These are phyloP conservation scores for Leucoraja ocellata DNA, from an alignment of 2,797 vertebrate genomes.

Conservation along the genomic window DNA sequence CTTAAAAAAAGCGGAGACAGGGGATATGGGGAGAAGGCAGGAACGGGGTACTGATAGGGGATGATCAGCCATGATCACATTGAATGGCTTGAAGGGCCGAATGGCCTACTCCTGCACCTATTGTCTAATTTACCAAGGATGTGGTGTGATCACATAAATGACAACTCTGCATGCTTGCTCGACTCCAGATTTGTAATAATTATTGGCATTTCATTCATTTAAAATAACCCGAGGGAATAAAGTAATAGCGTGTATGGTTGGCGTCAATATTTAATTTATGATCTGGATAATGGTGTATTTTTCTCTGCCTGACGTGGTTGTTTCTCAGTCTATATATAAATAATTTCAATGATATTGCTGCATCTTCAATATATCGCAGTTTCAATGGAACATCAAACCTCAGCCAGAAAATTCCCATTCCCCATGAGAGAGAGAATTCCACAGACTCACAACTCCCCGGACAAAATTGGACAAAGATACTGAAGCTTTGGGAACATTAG, in stretches of 20 bases:
- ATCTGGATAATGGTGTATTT: background rate
- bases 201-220: slow-evolving; percentile 6
- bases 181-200: background rate
- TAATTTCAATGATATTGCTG: background rate
- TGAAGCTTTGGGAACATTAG: background rate
- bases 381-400: background rate
- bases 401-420: background rate
- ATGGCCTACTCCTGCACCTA: too few species aligned
- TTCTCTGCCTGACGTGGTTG: background rate
- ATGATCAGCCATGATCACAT: too few species aligned
- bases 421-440: too few species aligned
- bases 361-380: background rate
- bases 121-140: background rate
- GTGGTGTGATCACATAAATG: background rate
- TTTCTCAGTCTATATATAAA: background rate
- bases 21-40: too few species aligned
- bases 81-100: too few species aligned
- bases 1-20: too few species aligned
- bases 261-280: background rate
- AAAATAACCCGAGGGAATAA: background rate
- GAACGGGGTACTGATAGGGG: too few species aligned
- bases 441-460: too few species aligned
- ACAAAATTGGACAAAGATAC: background rate
- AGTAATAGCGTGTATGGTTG: background rate
- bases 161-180: background rate